Evolutionary conservation across 2,888 invertebrate species (phyloP).

Genomic region (Cephus spinipes): DNA sequence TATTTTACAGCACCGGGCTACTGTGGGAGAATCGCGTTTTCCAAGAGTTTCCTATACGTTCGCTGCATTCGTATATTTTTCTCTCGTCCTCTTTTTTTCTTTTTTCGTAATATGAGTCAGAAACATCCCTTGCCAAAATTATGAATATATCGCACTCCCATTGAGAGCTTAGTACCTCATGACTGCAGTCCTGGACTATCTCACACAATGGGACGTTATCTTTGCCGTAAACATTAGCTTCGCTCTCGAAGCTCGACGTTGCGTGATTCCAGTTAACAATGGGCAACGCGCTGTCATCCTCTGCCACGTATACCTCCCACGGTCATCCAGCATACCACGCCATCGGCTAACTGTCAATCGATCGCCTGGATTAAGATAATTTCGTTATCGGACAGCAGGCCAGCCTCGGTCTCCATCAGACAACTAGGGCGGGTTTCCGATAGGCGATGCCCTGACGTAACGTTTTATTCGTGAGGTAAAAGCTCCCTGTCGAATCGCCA

Average conservation of each 20-base stretch:
- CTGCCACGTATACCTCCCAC: constrained; percentile 21
- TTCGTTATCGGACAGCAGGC: constrained; percentile 48
- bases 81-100: background rate
- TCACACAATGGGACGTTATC: background rate
- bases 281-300: background rate
- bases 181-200: background rate
- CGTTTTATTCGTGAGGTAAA: constrained; percentile 40
- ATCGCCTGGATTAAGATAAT: constrained; percentile 55
- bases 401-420: constrained; percentile 37
- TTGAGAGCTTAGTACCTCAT: background rate
- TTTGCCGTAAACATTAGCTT: background rate
- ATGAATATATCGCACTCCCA: background rate
- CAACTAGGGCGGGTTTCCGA: constrained; percentile 44
- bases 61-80: background rate
- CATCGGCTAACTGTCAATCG: constrained; percentile 57
- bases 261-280: background rate
- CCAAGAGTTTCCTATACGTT: background rate
- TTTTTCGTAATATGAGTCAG: background rate
- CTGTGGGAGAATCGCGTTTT: background rate
- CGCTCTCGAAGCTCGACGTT: background rate
- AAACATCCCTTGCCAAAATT: background rate
- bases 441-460: constrained; percentile 39
- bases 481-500: constrained; percentile 10
- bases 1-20: background rate
- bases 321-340: constrained; percentile 37